A percentile compares a stretch with the other conserved stretches of the same genome.
Evolutionary conservation across 2,113 vertebrate species (phyloP).

Genomic region (Notiomystis cincta): DNA sequence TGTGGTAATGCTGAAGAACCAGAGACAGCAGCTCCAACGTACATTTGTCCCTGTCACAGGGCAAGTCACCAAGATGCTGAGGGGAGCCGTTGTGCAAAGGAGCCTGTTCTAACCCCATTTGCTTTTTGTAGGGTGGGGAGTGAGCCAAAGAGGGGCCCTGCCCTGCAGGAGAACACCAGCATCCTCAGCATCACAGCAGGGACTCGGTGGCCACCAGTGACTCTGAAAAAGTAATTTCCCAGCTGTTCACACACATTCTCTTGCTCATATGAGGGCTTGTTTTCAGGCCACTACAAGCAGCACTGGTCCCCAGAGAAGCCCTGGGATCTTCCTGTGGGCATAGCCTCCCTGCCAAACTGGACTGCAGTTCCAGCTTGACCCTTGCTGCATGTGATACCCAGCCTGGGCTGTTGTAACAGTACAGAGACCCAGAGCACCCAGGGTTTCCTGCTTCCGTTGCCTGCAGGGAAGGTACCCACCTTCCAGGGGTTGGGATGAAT

Average conservation of each 20-base stretch:
- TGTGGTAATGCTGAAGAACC: not conserved
- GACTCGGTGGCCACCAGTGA: not conserved
- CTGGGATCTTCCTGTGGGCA: not conserved
- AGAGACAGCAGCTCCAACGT: not conserved
- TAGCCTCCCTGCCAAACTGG: not conserved
- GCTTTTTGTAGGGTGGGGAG: not conserved
- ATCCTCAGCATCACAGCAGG: not conserved
- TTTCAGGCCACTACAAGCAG: not conserved
- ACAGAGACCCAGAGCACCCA: not conserved
- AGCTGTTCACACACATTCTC: not conserved
- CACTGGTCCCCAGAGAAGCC: not conserved
- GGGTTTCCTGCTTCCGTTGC: not conserved
- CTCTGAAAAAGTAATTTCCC: not conserved
- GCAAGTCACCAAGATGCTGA: not conserved
- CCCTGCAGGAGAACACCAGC: not conserved
- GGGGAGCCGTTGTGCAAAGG: not conserved
- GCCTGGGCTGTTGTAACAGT: not conserved
- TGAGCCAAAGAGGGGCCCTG: not conserved
- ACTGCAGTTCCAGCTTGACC: not conserved
- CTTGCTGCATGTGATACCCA: not conserved
- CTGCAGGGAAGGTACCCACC: conserved; percentile 60
- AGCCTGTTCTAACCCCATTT: not conserved
- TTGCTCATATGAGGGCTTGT: not conserved
- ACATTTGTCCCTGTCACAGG: not conserved
- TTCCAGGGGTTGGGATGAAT: conserved; percentile 44